These are phyloP conservation scores for Seriola aureovittata DNA, from an alignment of 2,113 vertebrate species.

Conservation along the genomic window DNA sequence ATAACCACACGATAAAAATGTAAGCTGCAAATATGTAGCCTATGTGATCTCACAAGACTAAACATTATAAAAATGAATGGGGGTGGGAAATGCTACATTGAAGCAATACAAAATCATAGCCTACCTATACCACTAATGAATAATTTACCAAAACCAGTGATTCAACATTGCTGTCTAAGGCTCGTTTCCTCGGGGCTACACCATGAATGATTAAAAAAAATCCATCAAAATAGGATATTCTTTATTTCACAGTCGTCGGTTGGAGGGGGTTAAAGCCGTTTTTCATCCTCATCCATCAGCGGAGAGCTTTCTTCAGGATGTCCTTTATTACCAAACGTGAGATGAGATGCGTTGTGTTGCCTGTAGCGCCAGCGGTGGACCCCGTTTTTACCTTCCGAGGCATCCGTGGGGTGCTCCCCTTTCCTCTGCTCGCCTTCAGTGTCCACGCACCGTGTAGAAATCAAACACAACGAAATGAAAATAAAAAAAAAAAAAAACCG, in stretches of 20 bases:
- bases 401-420: conserved; percentile 70
- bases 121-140: conserved; percentile 69
- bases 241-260: conserved; percentile 65
- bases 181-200: conserved; percentile 72
- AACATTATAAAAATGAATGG: conserved; percentile 41
- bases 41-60: conserved; percentile 22
- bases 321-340: conserved; percentile 60
- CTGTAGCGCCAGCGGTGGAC: conserved; percentile 66
- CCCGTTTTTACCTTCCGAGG: conserved; percentile 66
- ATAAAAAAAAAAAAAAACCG: conserved; percentile 5
- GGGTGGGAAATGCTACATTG: conserved; percentile 65
- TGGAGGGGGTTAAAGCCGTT: conserved; percentile 58
- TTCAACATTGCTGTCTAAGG: conserved; percentile 74
- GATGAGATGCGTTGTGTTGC: conserved; percentile 40
- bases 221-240: conserved; percentile 47
- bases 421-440: conserved; percentile 38
- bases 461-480: background rate
- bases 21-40: conserved; percentile 41
- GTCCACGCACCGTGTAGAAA: conserved; percentile 56
- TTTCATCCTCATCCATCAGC: conserved; percentile 65
- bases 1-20: conserved; percentile 47
- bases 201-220: conserved; percentile 65
- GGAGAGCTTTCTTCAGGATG: conserved; percentile 35
- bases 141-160: conserved; percentile 76
- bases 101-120: conserved; percentile 67